Base-by-base conservation (phyloP, 2,888 invertebrate species). In the Lottia scabra region DNA sequence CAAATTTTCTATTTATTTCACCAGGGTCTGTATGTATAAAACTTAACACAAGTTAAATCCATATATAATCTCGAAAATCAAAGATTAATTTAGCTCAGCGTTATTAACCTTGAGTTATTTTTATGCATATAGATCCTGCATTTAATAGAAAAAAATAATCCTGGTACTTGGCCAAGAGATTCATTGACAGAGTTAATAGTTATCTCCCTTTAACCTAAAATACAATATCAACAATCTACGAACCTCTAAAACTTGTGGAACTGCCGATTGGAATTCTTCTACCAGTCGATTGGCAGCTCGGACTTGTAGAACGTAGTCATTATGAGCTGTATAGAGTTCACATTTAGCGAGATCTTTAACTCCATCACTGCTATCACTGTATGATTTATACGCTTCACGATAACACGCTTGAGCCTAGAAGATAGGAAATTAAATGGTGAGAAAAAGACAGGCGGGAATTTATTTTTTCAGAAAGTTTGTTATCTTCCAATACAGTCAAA, bases 281-380 rank as follows among this genome's bases (percentile, higher is more conserved):
- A 96, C 92, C 93, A 97, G 96, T 48, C 96, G 95, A 89, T 98
- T 98, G 80, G 96, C 96, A 65, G 97, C 96, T 81, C 95, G 94
- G 79, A 98, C 91, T 88, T 97, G 97, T 83, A 96, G 95, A 76
- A 98, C 94, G 91, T 97, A 97, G 78, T 94, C 94, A 91, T 98
- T 98, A 91, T 98, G 97, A 16, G 95, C 93, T 88, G 96, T 96
- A 88, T 96, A 94, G 90, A 97, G 81, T 15, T 83, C 80, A 23
- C 89, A 81, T 92, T 94, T 81, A 81, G 88, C 76, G 93, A 94
- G 83, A 92, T 83, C 81, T 63, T 83, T 75, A 10, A 75, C 19
- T 56, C 19, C 19, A 23, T 56, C 23, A 2, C 19, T 23, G 13
- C 23, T 23, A 19, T 23, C 23, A 23, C 3, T 12, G 23, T 56